Base-by-base conservation (phyloP, 23 tunicate genomes). In the Halocynthia aurantium region DNA sequence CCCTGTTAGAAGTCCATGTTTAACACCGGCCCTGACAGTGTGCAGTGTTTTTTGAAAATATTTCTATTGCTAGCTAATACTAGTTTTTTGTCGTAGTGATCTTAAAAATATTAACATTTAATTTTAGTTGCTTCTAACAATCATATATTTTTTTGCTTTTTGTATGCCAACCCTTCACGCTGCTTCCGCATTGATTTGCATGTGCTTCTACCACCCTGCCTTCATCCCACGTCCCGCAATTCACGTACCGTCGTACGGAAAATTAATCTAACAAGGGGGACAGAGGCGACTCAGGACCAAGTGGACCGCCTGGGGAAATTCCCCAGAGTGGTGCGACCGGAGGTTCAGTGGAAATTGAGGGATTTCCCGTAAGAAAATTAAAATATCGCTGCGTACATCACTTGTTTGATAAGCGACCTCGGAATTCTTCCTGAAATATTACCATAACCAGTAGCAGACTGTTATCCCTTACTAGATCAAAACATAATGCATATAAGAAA, bases 221-320 rank as follows among this genome's bases (percentile, higher is more conserved):
- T 58, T 58, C 15, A 58, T 58, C 1, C 63, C 63, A 58, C 62
- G 11, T 12, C 62, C 12, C 62, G 11, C 71, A 10, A n/a, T 67
- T 10, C n/a, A n/a, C 44, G 44, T 31, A 31, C 44, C 44, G 44
- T 4, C 44, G 1, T 31, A 31, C 44, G 44, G 44, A 31, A 31
- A 31, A 31, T 31, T 31, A 31, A 31, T 31, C 44, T 31, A 31
- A 31, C 18, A 71, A 71, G 76, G 76, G 76, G 10, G 76, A 71
- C 8, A 40, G 76, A 71, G 76, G 76, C 53, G 76, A 22, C 55
- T 54, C 53, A 51, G 76, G 76, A 20, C 49, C 49, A 49, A 65
- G 70, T 2, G 70, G 70, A 65, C 19, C n/a, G 31, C 70, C 70
- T 10, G 19, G 22, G 10, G 70, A 65, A 15, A 15, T 65, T 15